Base-by-base conservation (phyloP, 2,113 vertebrate genomes). In the Phalacrocorax carbo region DNA sequence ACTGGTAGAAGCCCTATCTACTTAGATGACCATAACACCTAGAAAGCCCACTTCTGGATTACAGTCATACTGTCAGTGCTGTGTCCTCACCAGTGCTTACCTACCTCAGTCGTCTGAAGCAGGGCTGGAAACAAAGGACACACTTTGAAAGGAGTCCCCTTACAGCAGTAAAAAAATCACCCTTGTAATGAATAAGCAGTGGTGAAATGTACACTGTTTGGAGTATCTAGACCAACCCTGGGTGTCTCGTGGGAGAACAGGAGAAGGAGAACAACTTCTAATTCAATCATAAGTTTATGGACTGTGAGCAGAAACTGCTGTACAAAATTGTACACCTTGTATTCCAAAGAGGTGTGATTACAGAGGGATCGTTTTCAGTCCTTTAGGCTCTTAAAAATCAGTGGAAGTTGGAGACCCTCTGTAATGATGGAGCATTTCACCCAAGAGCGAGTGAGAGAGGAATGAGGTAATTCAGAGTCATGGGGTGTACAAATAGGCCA, bases 271-370 rank as follows among this genome's bases (percentile, higher is more conserved):
- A 52, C 29, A 55, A 32, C 44, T 88, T 90, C 68, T 86, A 86
- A 88, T 95, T 96, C 86, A 86, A 60, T 88, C 42, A 10, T 38
- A 60, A 64, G 20, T 96, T 96, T 88, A 92, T 84, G 69, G 88
- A 55, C 69, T 84, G 90, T 7, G 57, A 92, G 79, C 48, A 92
- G 79, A 94, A 83, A 90, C 11, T 40, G 40, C 55, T 64, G 32
- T 17, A 30, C 40, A 76, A 75, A 88, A 52, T 1, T 4, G 27
- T 30, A 51, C 46, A 34, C 38, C 38, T 30, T 18, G 20, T 88
- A 18, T 49, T 92, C 36, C 23, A 5, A 69, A 86, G 14, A 29
- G 26, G 7, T 55, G 76, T 36, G 64, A 90, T 92, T 83, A 84
- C 61, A 86, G 58, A 42, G 40, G 38, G 86, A 78, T 96, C 51